Evolutionary conservation across 2,888 invertebrate genomes (phyloP).

Genomic region (Syrista parreyssii): DNA sequence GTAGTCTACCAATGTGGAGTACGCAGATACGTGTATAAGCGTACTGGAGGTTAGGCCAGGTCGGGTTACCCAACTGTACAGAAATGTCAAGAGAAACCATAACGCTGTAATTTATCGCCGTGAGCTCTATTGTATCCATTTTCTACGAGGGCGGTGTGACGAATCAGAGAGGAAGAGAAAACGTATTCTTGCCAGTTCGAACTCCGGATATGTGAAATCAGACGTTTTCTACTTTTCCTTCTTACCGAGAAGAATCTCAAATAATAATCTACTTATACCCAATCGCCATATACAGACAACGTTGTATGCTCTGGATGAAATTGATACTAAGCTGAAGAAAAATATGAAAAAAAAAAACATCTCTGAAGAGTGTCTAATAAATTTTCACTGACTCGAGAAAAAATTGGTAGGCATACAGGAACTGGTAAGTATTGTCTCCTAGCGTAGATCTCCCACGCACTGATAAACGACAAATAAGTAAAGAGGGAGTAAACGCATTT

Average conservation of each 20-base stretch:
- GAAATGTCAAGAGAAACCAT: constrained; percentile 62
- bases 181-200: constrained; percentile 2
- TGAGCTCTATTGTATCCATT: constrained; percentile 56
- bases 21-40: constrained; percentile 34
- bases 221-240: background rate
- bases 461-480: constrained; percentile 45
- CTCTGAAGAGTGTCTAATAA: background rate
- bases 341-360: background rate
- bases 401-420: background rate
- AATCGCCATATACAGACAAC: too few relatives aligned
- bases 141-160: constrained; percentile 60
- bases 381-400: background rate
- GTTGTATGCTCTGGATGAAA: background rate
- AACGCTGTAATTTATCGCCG: constrained; percentile 64
- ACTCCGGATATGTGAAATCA: background rate
- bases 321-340: background rate
- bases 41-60: constrained; percentile 61
- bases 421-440: background rate
- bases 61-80: constrained; percentile 61
- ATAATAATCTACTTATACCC: background rate
- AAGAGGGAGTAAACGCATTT: constrained; percentile 43
- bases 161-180: constrained; percentile 53
- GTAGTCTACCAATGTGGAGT: background rate
- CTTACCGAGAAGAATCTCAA: background rate
- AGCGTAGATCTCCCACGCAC: constrained; percentile 26